Percentiles rank a stretch among this genome's conserved stretches.
Evolutionary conservation across 2,113 vertebrate genomes (phyloP).

Genomic region (Prinia subflava): DNA sequence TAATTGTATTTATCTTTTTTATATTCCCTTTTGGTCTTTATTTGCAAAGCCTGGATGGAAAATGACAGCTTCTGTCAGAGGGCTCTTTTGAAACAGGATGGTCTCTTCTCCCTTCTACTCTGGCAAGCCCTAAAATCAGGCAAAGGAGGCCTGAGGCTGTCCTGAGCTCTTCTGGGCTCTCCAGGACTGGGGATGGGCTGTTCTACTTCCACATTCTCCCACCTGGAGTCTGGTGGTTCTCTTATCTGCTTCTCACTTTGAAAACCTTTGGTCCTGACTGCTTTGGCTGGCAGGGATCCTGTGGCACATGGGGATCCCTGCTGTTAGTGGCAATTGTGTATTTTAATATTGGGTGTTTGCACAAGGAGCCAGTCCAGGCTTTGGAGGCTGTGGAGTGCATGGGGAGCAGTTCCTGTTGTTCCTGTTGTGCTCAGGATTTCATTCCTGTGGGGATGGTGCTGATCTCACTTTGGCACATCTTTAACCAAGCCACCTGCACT

Average conservation of each 20-base stretch:
- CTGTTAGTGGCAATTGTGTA: fast-evolving
- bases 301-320: background rate
- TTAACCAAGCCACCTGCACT: background rate
- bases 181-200: background rate
- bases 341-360: background rate
- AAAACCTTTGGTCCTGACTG: background rate
- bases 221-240: background rate
- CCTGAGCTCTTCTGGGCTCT: background rate
- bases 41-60: background rate
- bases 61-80: background rate
- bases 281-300: background rate
- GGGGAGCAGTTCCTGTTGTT: background rate
- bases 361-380: fast-evolving
- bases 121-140: background rate
- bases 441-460: fast-evolving
- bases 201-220: background rate
- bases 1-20: background rate
- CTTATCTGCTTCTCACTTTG: background rate
- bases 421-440: background rate
- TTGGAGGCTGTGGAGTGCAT: background rate
- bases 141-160: background rate
- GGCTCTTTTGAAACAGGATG: background rate
- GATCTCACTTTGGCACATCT: fast-evolving
- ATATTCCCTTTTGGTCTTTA: background rate
- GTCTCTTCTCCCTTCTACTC: background rate